Percentiles rank a stretch among this genome's conserved stretches.
These are phyloP conservation scores for Hemicentrotus pulcherrimus DNA, from an alignment of 35 echinoderm and acorn worm species.

Conservation along the genomic window DNA sequence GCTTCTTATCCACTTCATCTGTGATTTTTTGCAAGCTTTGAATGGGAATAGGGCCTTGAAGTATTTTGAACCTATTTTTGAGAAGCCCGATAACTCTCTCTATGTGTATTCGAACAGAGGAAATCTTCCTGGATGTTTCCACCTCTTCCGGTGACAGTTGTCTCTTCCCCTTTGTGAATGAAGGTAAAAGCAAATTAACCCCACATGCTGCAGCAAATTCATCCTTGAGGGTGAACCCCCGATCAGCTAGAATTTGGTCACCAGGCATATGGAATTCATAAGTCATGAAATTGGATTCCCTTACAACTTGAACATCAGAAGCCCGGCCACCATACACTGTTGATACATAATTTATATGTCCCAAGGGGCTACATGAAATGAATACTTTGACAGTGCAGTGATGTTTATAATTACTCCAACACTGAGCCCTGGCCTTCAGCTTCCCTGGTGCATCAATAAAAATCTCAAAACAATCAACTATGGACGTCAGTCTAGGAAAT, in stretches of 20 bases:
- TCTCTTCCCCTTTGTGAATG: slow-evolving; percentile 15
- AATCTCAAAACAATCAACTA: slow-evolving; percentile 63
- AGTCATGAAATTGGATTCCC: slow-evolving; percentile 34
- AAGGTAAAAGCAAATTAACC: slow-evolving; percentile 28
- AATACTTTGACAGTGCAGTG: slow-evolving; percentile 55
- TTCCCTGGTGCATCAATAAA: slow-evolving; percentile 37
- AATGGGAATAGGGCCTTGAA: slow-evolving; percentile 50
- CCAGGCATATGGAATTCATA: slow-evolving; percentile 53
- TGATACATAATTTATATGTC: slow-evolving; percentile 55
- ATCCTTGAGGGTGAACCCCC: slow-evolving; percentile 60
- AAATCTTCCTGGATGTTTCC: slow-evolving; percentile 32
- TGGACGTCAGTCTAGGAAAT: slow-evolving; percentile 51
- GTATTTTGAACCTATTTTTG: slow-evolving; percentile 57
- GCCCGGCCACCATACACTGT: slow-evolving; percentile 43
- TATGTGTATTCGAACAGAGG: slow-evolving; percentile 59
- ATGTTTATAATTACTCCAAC: slow-evolving; percentile 50
- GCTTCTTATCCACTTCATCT: slow-evolving; percentile 43
- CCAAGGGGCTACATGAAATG: slow-evolving; percentile 52
- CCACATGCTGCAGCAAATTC: slow-evolving; percentile 58
- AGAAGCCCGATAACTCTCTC: slow-evolving; percentile 52
- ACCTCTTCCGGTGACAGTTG: slow-evolving; percentile 5
- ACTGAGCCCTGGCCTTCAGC: slow-evolving; percentile 50
- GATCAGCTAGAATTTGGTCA: slow-evolving; percentile 59
- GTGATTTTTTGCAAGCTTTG: slow-evolving; percentile 38
- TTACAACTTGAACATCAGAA: slow-evolving; percentile 56